phyloP scores from a whole-genome alignment of 2,113 vertebrate species.

The Passer domesticus region DNA sequence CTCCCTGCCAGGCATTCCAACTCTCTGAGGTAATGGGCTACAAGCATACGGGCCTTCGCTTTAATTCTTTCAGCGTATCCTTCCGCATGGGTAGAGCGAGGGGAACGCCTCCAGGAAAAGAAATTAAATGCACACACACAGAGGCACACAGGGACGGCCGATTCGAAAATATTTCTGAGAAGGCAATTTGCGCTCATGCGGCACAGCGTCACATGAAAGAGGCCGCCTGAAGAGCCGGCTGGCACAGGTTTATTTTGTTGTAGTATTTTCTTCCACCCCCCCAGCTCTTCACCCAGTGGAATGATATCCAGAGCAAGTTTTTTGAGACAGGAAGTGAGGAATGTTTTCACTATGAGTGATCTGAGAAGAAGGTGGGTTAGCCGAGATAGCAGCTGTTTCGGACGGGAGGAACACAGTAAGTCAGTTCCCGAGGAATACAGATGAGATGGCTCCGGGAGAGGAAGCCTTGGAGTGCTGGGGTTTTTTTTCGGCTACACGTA shows the following conservation, averaged over 20 bases:
- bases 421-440: slow-evolving; percentile 35
- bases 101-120: slow-evolving; percentile 69
- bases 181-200: not conserved
- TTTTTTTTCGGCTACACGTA: not conserved
- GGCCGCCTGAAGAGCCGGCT: not conserved
- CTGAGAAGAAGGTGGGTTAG: slow-evolving; percentile 48
- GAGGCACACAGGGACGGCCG: not conserved
- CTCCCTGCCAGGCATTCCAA: slow-evolving; percentile 89
- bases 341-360: slow-evolving; percentile 71
- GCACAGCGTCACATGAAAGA: not conserved
- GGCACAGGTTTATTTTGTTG: slow-evolving; percentile 2
- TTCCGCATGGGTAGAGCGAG: slow-evolving; percentile 71
- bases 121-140: slow-evolving; percentile 46
- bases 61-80: slow-evolving; percentile 71
- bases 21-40: slow-evolving; percentile 88
- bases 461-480: not conserved
- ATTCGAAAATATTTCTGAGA: not conserved
- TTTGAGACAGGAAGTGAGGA: slow-evolving; percentile 86
- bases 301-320: slow-evolving; percentile 65
- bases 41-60: slow-evolving; percentile 57
- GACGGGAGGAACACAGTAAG: slow-evolving; percentile 17
- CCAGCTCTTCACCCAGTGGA: slow-evolving; percentile 74
- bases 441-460: slow-evolving; percentile 53
- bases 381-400: slow-evolving; percentile 43
- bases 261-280: slow-evolving; percentile 44